Conservation (phyloP, 2,113 vertebrate species). For the Archilochus colubris region DNA sequence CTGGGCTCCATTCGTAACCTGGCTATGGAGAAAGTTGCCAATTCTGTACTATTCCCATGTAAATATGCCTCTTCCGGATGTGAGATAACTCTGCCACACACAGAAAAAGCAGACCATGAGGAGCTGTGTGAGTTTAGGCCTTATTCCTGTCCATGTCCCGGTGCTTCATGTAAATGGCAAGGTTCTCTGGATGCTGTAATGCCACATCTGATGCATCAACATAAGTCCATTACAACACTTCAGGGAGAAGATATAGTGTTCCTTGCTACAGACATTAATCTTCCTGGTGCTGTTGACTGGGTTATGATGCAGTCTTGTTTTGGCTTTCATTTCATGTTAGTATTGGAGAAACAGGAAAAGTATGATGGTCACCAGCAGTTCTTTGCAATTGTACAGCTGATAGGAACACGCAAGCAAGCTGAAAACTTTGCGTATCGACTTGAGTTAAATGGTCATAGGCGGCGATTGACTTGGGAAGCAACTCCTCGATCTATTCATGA, state of each 20-base stretch:
- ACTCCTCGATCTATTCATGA: conserved; percentile 98
- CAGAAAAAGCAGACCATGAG: conserved; percentile 98
- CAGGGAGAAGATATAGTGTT: conserved; percentile 99
- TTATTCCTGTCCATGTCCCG: conserved; percentile 97
- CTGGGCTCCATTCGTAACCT: conserved; percentile 98
- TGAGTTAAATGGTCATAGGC: conserved; percentile 97
- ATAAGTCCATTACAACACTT: conserved; percentile 98
- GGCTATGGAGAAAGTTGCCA: conserved; percentile 99
- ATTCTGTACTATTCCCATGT: conserved; percentile 98
- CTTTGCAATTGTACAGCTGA: conserved; percentile 98
- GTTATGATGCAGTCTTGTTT: conserved; percentile 99
- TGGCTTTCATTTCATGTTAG: conserved; percentile 99
- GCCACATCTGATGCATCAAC: conserved; percentile 99
- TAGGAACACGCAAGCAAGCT: conserved; percentile 97
- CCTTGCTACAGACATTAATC: conserved; percentile 98
- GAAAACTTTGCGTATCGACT: conserved; percentile 98
- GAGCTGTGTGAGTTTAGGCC: conserved; percentile 98
- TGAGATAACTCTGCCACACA: conserved; percentile 96
- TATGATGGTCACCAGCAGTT: conserved; percentile 99
- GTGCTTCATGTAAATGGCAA: conserved; percentile 98
- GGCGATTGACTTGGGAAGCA: conserved; percentile 98
- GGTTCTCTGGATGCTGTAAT: conserved; percentile 97
- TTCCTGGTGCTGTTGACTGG: conserved; percentile 98
- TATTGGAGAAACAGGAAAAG: conserved; percentile 99
- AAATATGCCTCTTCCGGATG: conserved; percentile 98